Conservation (phyloP, 2,888 invertebrate species). For the Mimachlamys varia region DNA sequence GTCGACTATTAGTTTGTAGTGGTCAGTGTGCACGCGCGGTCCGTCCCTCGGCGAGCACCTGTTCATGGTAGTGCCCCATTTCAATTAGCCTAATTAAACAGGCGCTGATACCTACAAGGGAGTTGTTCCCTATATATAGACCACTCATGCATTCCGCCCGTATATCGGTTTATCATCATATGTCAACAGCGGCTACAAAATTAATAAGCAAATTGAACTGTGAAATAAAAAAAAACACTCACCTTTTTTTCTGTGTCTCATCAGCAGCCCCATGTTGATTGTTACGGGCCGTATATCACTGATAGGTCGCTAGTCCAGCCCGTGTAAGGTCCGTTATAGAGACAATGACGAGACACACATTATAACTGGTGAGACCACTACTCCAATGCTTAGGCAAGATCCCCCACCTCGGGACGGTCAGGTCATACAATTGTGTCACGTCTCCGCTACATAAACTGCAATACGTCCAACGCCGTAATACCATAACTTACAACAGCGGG, state of each 20-base stretch:
- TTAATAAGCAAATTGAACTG: background rate
- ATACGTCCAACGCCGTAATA: conserved; percentile 1
- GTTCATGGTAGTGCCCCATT: background rate
- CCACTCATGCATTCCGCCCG: background rate
- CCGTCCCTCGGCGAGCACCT: background rate
- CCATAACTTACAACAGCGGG: background rate
- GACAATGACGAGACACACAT: background rate
- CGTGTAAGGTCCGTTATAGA: background rate
- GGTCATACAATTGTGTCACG: background rate
- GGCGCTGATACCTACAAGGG: background rate
- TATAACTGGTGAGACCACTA: background rate
- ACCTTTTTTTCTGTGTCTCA: background rate
- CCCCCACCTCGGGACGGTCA: background rate
- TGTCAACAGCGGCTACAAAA: background rate
- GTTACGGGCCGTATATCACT: too few relatives aligned
- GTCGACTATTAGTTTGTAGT: background rate
- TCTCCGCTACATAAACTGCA: background rate
- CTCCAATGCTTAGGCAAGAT: background rate
- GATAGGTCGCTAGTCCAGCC: background rate
- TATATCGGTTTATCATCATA: background rate
- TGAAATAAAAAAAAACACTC: background rate
- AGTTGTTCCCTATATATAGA: background rate
- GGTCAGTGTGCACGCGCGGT: background rate
- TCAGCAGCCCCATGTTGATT: background rate
- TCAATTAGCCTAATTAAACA: background rate